Evolutionary conservation across 2,113 vertebrate genomes (phyloP).

Genomic region (Galemys pyrenaicus): DNA sequence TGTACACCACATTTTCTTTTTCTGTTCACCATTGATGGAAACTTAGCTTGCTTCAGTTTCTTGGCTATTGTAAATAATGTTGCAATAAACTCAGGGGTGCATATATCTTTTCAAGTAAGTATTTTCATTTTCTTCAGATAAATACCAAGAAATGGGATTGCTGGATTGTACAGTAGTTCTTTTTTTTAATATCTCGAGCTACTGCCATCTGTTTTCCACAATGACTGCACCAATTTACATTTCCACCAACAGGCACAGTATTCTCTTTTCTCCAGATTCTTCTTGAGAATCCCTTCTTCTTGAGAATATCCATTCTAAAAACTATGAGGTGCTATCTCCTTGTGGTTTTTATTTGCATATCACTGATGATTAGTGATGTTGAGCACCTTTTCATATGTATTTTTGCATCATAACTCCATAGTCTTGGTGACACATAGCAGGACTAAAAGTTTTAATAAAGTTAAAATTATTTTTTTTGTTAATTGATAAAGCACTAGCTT

Average conservation of each 20-base stretch:
- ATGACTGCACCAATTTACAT: not conserved
- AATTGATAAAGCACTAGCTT: not conserved
- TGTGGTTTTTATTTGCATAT: not conserved
- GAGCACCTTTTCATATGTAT: not conserved
- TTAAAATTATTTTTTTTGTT: not conserved
- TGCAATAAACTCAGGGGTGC: not conserved
- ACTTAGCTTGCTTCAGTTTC: too few relatives aligned
- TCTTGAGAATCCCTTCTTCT: not conserved
- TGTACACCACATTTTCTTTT: not conserved
- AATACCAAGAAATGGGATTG: not conserved
- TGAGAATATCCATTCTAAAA: not conserved
- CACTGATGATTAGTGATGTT: not conserved
- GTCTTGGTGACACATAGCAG: not conserved
- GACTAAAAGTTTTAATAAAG: not conserved
- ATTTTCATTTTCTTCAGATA: not conserved
- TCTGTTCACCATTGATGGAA: not conserved
- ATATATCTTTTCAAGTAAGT: not conserved
- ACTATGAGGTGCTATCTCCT: not conserved
- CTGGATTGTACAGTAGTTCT: not conserved
- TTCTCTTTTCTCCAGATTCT: not conserved
- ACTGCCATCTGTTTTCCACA: not conserved
- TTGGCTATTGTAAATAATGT: too few relatives aligned
- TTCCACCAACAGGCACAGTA: not conserved
- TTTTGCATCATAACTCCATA: not conserved
- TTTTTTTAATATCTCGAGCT: not conserved